Base-by-base conservation (phyloP, 2,888 invertebrate genomes). In the Sinohyriopsis cumingii region DNA sequence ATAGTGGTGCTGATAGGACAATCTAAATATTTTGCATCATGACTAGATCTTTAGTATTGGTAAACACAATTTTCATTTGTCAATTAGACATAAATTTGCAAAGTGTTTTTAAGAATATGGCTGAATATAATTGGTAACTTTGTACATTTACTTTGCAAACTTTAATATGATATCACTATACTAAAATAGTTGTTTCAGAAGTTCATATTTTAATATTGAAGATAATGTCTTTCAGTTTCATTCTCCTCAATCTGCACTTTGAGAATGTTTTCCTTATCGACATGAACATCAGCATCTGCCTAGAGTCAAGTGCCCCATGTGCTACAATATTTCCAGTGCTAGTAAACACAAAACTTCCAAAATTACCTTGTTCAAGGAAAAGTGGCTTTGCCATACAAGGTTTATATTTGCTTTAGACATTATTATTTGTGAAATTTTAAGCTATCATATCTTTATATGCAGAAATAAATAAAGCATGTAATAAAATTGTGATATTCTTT, bases 341-440 rank as follows among this genome's bases (percentile, higher is more conserved):
- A 33, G 59, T 72, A 25, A 77, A 78, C 54, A 71, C 72, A 22
- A 56, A 78, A 9, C 70, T 80, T 3, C 70, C 69, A 55, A 78
- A 77, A 68, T 63, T 69, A 19, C 73, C 68, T 2, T 80, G 80
- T 68, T 61, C 71, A 20, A 57, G 72, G 55, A 69, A 73, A 15
- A 70, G 66, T 57, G 70, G 65, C 45, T 80, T 75, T 57, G 59
- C 24, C n/a, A 54, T 72, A 18, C 28, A 55, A 59, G 64, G 75
- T 72, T 61, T 57, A 61, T 53, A 64, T 22, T 25, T n/a, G 33
- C 24, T 57, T 59, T 19, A 60, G 25, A 18, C 9, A 15, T 45
- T 45, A 45, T 45, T 15, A 45, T 45, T 45, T 12, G 3, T 3
- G 15, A 45, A 45, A 45, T 15, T 2, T 2, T 45, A 15, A 45